These are phyloP conservation scores for Chelonia mydas DNA, from an alignment of 2,797 vertebrate genomes.

Conservation along the genomic window DNA sequence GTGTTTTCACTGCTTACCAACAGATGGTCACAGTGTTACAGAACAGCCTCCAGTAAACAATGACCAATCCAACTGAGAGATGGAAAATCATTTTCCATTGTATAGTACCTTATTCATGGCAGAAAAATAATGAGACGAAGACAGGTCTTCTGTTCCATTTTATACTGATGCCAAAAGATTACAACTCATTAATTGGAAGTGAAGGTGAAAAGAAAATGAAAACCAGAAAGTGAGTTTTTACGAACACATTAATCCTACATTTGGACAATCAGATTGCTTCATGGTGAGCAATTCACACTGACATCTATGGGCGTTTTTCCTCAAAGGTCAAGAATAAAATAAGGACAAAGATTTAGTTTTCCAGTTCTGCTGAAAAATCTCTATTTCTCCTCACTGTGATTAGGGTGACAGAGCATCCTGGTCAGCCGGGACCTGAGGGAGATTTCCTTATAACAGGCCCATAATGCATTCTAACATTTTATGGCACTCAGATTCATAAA, in stretches of 20 bases:
- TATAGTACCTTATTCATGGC: constrained; percentile 5
- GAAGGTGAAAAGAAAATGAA: constrained; percentile 4
- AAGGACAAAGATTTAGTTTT: background rate
- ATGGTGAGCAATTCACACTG: background rate
- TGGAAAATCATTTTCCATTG: constrained; percentile 53
- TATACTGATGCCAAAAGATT: constrained; percentile 6
- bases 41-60: constrained; percentile 66
- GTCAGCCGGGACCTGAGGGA: background rate
- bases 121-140: background rate
- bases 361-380: background rate
- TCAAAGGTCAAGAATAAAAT: constrained; percentile 11
- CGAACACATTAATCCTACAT: background rate
- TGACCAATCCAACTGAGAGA: constrained; percentile 59
- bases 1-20: constrained; percentile 58
- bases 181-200: background rate
- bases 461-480: background rate
- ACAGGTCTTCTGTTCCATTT: constrained; percentile 26
- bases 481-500: background rate
- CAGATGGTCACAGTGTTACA: constrained; percentile 69
- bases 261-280: background rate
- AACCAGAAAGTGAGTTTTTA: background rate
- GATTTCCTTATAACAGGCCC: constrained; percentile 8
- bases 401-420: background rate
- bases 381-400: background rate
- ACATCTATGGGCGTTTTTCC: background rate